phyloP scores from a whole-genome alignment of 2,888 invertebrate genomes.

The Tortrix viridana region DNA sequence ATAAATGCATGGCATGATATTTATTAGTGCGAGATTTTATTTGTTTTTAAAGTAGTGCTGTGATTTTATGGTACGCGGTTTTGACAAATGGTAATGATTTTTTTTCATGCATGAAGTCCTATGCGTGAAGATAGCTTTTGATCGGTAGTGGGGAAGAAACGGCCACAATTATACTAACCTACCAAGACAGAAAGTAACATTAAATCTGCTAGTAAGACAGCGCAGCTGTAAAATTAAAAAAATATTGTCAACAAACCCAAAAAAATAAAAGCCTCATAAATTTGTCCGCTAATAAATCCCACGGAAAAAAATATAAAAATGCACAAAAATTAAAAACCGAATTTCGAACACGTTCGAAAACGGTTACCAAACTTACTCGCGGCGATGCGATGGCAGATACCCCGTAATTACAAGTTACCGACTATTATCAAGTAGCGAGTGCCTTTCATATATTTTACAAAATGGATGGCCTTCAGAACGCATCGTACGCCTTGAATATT shows the following conservation, averaged over 20 bases:
- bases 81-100: too few relatives aligned
- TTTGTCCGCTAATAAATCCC: constrained; percentile 16
- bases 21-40: constrained; percentile 11
- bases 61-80: not conserved
- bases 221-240: too few relatives aligned
- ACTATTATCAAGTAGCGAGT: constrained; percentile 82
- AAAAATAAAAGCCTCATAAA: not conserved
- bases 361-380: constrained; percentile 38
- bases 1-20: constrained; percentile 13
- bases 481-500: constrained; percentile 73
- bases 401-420: constrained; percentile 76
- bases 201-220: too few relatives aligned
- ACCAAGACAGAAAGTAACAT: too few relatives aligned
- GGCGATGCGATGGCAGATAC: constrained; percentile 44
- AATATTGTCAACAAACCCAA: constrained; percentile 10
- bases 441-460: constrained; percentile 81
- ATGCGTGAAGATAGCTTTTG: too few relatives aligned
- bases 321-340: constrained; percentile 39
- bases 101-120: too few relatives aligned
- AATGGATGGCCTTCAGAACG: constrained; percentile 72
- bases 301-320: constrained; percentile 19
- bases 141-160: too few relatives aligned
- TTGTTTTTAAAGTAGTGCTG: not conserved
- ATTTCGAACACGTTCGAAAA: constrained; percentile 42
- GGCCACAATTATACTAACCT: too few relatives aligned